Evolutionary conservation across 2,113 vertebrate genomes (phyloP), one percentile per base, ranked within the genome.

Genomic region (Physeter macrocephalus): DNA sequence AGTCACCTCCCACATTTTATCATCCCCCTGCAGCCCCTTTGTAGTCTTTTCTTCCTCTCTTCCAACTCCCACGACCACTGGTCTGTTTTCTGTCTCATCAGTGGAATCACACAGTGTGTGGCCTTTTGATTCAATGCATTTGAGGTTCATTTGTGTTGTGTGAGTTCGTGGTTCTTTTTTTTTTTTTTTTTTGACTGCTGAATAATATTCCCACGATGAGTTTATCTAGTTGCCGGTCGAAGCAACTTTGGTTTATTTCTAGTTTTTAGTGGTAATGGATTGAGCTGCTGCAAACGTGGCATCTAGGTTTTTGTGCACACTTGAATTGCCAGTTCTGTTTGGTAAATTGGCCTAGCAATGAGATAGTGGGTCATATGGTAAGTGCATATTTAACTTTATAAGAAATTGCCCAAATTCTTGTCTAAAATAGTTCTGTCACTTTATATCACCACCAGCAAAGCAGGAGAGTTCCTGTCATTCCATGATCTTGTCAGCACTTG

Each of bases 401-500:
- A 29, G 67, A 41, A 34, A 5, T 18, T 31, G n/a, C 43, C 17
- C 1, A 4, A 14, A 46, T 83, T 0, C 21, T 2, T 1, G 6
- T 21, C 20, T 9, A 9, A 1, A 31, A 8, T 2, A 0, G 8
- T 23, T 5, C 18, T 27, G 10, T 78, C 23, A 2, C 41, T 46
- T 59, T 18, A 15, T 23, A 0, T 20, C 6, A 4, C 27, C 4
- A 1, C 43, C 64, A 0, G 23, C 31, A 6, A 3, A 4, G 3
- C 25, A 4, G 2, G 15, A 57, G 49, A 1, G 5, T 34, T 18
- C 59, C 12, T 5, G 57, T 2, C 1, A 18, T 10, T 15, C 15
- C 8, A 0, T 0, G 4, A 43, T 23, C 23, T 2, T 8, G 0
- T 4, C 8, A 0, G 2, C 1, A 9, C 64, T 11, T 34, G 29